Evolutionary conservation across 1,140 invertebrate genomes (phyloP).

Genomic region (Brachionus plicatilis): DNA sequence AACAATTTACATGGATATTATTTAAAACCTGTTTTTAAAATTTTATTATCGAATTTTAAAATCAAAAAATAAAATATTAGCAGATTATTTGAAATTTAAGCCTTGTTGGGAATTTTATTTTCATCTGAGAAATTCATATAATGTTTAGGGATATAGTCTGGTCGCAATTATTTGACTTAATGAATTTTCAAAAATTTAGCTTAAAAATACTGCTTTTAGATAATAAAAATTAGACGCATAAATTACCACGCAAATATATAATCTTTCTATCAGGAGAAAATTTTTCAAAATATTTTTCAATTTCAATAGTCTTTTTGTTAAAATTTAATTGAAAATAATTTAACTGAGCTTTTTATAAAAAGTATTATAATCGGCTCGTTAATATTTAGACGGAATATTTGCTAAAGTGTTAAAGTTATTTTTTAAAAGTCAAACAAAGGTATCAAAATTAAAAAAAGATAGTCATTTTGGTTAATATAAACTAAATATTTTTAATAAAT

Average conservation of each 20-base stretch:
- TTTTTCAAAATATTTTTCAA: not conserved
- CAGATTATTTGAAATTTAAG: not conserved
- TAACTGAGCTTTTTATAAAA: too few relatives aligned
- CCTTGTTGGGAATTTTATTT: not conserved
- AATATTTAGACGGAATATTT: too few relatives aligned
- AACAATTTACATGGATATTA: too few relatives aligned
- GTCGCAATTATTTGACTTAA: not conserved
- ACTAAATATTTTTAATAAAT: not conserved
- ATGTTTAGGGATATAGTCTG: not conserved
- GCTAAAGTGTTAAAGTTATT: too few relatives aligned
- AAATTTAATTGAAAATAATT: too few relatives aligned
- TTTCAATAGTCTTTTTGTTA: not conserved
- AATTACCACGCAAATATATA: not conserved
- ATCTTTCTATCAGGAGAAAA: not conserved
- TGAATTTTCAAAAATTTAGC: not conserved
- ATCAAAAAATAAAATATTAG: not conserved
- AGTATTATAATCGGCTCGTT: too few relatives aligned
- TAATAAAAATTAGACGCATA: not conserved
- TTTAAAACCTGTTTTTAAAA: too few relatives aligned
- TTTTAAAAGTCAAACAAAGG: too few relatives aligned
- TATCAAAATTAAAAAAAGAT: too few relatives aligned
- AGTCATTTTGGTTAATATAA: too few relatives aligned
- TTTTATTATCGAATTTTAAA: too few relatives aligned
- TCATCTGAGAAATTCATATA: not conserved
- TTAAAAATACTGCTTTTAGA: not conserved